Percentiles rank a stretch among this genome's conserved stretches.
Evolutionary conservation across 2,888 invertebrate species (phyloP).

Genomic region (Eilema caniola): DNA sequence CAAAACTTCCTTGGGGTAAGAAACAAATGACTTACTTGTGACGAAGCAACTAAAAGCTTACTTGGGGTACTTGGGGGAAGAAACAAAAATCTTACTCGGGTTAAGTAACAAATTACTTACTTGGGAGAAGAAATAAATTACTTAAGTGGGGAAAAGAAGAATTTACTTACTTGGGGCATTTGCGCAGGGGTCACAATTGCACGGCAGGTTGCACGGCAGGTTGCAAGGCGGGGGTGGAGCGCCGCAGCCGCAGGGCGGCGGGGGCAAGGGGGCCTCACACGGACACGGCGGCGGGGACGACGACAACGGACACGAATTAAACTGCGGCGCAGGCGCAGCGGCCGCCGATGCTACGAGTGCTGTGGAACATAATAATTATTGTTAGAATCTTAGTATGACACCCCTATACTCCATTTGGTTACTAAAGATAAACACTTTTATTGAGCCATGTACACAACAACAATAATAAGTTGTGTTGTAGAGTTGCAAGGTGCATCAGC

Average conservation of each 20-base stretch:
- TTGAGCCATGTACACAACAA: too few species aligned
- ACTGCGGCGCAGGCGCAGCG: constrained; percentile 69
- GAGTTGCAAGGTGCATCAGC: too few species aligned
- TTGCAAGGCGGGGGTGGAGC: constrained; percentile 35
- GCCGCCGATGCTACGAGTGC: constrained; percentile 68
- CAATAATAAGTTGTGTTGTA: too few species aligned
- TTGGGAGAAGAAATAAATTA: not conserved
- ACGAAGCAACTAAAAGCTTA: too few species aligned
- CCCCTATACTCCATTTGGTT: too few species aligned
- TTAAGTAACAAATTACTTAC: too few species aligned
- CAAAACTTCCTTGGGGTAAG: too few species aligned
- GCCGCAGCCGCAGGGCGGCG: constrained; percentile 41
- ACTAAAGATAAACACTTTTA: too few species aligned
- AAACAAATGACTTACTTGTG: too few species aligned
- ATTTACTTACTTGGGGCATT: constrained; percentile 54
- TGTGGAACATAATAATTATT: constrained; percentile 46
- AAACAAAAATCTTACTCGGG: too few species aligned
- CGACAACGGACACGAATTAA: constrained; percentile 36
- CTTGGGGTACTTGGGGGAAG: too few species aligned
- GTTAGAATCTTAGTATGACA: too few species aligned
- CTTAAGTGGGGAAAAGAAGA: not conserved
- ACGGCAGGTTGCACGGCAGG: constrained; percentile 40
- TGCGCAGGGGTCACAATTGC: constrained; percentile 48
- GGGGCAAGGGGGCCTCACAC: constrained; percentile 44
- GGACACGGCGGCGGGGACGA: constrained; percentile 40